These are phyloP conservation scores for Geotrupes spiniger DNA, from an alignment of 2,888 invertebrate genomes.

Conservation along the genomic window DNA sequence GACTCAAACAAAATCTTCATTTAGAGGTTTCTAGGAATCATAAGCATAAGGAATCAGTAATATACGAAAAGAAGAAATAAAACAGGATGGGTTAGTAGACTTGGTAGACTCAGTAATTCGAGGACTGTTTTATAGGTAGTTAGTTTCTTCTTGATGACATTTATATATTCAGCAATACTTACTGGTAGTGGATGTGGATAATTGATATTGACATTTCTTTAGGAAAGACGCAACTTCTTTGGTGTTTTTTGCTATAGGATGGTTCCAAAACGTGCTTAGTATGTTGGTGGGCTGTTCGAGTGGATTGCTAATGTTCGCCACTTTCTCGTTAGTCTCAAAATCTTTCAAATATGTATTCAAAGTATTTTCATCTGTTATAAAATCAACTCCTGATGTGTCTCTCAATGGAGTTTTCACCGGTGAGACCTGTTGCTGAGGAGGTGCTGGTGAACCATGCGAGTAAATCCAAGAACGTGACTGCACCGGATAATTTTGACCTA, in stretches of 20 bases:
- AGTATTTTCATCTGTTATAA: conserved; percentile 53
- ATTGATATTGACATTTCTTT: conserved; percentile 56
- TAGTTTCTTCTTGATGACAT: too few species aligned
- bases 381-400: conserved; percentile 41
- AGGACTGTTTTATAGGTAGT: too few species aligned
- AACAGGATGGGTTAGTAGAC: too few species aligned
- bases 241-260: conserved; percentile 52
- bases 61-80: too few species aligned
- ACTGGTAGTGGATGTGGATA: conserved; percentile 50
- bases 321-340: conserved; percentile 42
- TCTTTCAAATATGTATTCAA: conserved; percentile 52
- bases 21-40: too few species aligned
- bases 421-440: conserved; percentile 1
- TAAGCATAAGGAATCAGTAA: too few species aligned
- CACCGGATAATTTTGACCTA: conserved; percentile 31
- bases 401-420: conserved; percentile 6
- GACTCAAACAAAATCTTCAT: too few species aligned
- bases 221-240: conserved; percentile 54
- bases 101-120: too few species aligned
- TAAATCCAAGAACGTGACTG: conserved; percentile 48
- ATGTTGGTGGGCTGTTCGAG: conserved; percentile 52
- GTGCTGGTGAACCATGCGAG: conserved; percentile 37
- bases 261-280: conserved; percentile 56
- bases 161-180: too few species aligned
- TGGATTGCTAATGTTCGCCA: conserved; percentile 35